A percentile compares a stretch with the other conserved stretches of the same genome.
Evolutionary conservation across 2,113 vertebrate genomes (phyloP).

Genomic region (Polypterus bichir): DNA sequence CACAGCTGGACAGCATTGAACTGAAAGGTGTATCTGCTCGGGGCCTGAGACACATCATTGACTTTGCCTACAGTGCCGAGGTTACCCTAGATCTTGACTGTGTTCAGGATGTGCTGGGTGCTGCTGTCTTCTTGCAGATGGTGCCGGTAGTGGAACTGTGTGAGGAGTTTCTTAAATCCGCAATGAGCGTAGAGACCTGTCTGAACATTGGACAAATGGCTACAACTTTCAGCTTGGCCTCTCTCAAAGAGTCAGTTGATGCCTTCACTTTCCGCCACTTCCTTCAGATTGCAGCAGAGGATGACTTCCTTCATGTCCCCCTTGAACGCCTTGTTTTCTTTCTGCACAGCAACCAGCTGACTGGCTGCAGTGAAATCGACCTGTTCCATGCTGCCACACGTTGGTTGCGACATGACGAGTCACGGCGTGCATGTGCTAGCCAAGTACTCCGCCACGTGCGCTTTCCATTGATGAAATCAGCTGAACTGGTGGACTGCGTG

Average conservation of each 20-base stretch:
- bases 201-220: constrained; percentile 95
- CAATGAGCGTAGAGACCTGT: constrained; percentile 94
- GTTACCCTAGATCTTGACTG: constrained; percentile 90
- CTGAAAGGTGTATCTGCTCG: constrained; percentile 81
- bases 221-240: constrained; percentile 83
- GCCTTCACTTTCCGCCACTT: constrained; percentile 88
- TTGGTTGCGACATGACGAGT: constrained; percentile 73
- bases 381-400: constrained; percentile 77
- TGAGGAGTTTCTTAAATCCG: constrained; percentile 89
- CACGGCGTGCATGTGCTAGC: constrained; percentile 60
- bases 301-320: constrained; percentile 89
- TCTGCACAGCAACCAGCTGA: constrained; percentile 86
- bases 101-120: constrained; percentile 90
- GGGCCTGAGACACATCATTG: constrained; percentile 85
- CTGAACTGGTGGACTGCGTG: constrained; percentile 87
- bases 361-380: constrained; percentile 81
- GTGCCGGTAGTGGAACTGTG: constrained; percentile 89
- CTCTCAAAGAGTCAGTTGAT: constrained; percentile 85
- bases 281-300: constrained; percentile 84
- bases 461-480: constrained; percentile 88
- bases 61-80: constrained; percentile 91
- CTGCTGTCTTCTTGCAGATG: constrained; percentile 95
- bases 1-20: constrained; percentile 79
- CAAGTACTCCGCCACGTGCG: constrained; percentile 82
- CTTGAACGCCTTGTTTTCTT: constrained; percentile 88